Evolutionary conservation across 2,888 invertebrate genomes (phyloP).

Genomic region (Athrips mouffetella): DNA sequence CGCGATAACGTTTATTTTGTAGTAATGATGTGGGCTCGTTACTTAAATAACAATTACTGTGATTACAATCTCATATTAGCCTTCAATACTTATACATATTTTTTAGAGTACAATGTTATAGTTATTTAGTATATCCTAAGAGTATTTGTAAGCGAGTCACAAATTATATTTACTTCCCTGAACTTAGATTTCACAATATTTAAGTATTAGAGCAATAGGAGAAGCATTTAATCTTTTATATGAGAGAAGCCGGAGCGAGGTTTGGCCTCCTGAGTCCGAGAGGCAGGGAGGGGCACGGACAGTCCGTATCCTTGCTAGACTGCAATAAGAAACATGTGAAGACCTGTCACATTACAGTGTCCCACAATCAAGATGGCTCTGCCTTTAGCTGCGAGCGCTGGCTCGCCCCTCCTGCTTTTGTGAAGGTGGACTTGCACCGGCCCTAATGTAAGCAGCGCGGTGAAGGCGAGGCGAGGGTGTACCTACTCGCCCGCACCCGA

Average conservation of each 20-base stretch:
- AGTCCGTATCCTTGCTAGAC: no score
- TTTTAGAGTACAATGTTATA: slow-evolving; percentile 79
- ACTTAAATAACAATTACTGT: slow-evolving; percentile 76
- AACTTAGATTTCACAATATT: slow-evolving; percentile 68
- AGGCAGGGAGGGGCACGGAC: neutral
- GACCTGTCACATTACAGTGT: no score
- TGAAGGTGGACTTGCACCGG: no score
- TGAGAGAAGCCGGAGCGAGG: slow-evolving; percentile 33
- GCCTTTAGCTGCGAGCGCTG: no score
- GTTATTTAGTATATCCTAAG: slow-evolving; percentile 75
- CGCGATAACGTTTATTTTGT: slow-evolving; percentile 62
- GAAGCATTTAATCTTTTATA: slow-evolving; percentile 73
- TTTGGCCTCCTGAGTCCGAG: neutral
- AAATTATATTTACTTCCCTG: slow-evolving; percentile 75
- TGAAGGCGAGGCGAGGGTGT: no score
- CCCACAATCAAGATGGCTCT: no score
- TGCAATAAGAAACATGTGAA: no score
- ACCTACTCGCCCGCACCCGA: slow-evolving; percentile 31
- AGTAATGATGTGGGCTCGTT: slow-evolving; percentile 74
- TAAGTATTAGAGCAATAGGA: slow-evolving; percentile 71
- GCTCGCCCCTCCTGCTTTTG: no score
- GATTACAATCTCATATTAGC: slow-evolving; percentile 78
- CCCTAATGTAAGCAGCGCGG: no score
- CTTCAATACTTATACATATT: slow-evolving; percentile 79
- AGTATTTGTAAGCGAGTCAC: slow-evolving; percentile 72